Evolutionary conservation across 2,113 vertebrate genomes (phyloP).

Genomic region (Menidia beryllina): DNA sequence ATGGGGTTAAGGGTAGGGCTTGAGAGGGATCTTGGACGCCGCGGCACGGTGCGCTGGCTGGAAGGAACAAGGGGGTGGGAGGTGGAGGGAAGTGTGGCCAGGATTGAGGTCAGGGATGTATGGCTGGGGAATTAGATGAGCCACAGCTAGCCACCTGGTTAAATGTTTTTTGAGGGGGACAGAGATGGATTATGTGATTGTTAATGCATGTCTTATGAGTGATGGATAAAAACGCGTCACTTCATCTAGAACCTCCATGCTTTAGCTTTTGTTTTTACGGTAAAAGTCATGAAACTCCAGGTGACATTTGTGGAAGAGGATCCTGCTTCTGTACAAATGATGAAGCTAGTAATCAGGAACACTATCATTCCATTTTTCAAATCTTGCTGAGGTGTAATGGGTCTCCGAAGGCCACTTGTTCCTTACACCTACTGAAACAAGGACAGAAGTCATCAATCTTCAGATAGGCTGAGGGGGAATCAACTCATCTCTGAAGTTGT

Average conservation of each 20-base stretch:
- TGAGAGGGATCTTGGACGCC: slow-evolving; percentile 37
- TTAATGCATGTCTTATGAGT: slow-evolving; percentile 28
- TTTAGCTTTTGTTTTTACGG: not conserved
- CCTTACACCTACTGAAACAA: slow-evolving; percentile 63
- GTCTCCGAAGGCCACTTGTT: slow-evolving; percentile 73
- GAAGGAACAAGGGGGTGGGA: slow-evolving; percentile 25
- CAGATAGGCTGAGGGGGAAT: slow-evolving; percentile 52
- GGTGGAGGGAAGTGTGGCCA: slow-evolving; percentile 31
- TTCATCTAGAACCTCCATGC: not conserved
- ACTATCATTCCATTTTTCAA: slow-evolving; percentile 54
- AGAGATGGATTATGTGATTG: slow-evolving; percentile 63
- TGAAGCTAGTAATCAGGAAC: slow-evolving; percentile 60
- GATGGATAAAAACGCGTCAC: slow-evolving; percentile 17
- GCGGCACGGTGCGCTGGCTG: slow-evolving; percentile 42
- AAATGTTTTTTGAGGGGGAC: slow-evolving; percentile 52
- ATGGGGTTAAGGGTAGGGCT: slow-evolving; percentile 67
- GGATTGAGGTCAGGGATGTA: slow-evolving; percentile 71
- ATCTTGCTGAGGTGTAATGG: slow-evolving; percentile 62
- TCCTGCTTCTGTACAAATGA: slow-evolving; percentile 57
- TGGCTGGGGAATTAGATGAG: slow-evolving; percentile 70
- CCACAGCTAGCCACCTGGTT: slow-evolving; percentile 35
- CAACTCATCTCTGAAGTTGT: slow-evolving; percentile 54
- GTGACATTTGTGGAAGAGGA: slow-evolving; percentile 54
- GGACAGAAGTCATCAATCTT: slow-evolving; percentile 67
- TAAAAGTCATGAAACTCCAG: not conserved